Conservation (phyloP, 2,113 vertebrate genomes). For the Lagopus muta region DNA sequence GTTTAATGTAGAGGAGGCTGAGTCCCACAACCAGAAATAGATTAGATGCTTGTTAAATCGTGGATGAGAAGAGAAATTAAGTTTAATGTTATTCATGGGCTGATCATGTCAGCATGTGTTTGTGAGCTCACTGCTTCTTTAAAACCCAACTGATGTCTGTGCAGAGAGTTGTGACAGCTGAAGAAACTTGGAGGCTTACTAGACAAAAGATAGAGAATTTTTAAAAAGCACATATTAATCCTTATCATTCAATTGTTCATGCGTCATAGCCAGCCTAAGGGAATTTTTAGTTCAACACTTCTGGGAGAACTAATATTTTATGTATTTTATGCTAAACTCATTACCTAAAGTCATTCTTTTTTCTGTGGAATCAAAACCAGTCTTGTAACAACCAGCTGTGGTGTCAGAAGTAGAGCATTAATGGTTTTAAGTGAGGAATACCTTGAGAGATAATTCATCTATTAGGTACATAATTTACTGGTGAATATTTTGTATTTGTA, state of each 20-base stretch:
- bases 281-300: constrained; percentile 12
- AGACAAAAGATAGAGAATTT: not conserved
- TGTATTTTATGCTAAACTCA: constrained; percentile 25
- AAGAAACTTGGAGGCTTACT: constrained; percentile 15
- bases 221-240: constrained; percentile 31
- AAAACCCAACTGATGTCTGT: not conserved
- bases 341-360: not conserved
- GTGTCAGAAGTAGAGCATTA: not conserved
- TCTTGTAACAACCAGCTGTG: not conserved
- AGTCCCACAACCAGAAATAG: not conserved
- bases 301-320: constrained; percentile 33
- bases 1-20: not conserved
- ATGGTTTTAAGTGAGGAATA: not conserved
- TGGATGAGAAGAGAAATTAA: not conserved
- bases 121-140: not conserved
- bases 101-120: not conserved
- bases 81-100: not conserved
- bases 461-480: not conserved
- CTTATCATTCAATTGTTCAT: constrained; percentile 15
- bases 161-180: not conserved
- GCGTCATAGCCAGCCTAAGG: constrained; percentile 46
- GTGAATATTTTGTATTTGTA: not conserved
- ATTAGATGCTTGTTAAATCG: not conserved
- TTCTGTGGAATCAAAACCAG: constrained; percentile 4
- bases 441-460: not conserved